Conservation (phyloP, 2,888 invertebrate genomes). For the Melinaea marsaeus region DNA sequence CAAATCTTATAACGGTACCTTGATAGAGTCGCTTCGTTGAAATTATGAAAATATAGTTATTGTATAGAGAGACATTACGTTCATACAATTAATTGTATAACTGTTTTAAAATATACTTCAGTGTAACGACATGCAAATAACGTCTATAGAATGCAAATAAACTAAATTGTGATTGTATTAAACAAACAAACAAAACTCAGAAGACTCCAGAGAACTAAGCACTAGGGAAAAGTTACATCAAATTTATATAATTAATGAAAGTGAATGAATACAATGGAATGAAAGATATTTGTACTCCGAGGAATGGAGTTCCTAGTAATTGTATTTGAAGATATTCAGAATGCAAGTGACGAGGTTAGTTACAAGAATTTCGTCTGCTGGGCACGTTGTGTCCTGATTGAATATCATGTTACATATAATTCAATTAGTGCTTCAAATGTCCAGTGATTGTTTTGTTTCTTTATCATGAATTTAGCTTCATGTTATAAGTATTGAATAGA, state of each 20-base stretch:
- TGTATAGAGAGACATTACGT: not conserved
- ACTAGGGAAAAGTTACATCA: not conserved
- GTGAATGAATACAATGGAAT: conserved; percentile 2
- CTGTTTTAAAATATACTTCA: not conserved
- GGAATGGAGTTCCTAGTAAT: conserved; percentile 4
- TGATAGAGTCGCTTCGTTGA: not conserved
- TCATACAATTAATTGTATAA: not conserved
- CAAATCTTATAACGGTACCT: not conserved
- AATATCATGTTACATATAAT: not conserved
- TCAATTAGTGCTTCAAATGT: not conserved
- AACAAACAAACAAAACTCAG: too few relatives aligned
- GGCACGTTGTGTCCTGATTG: conserved; percentile 5
- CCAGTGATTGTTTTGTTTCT: not conserved
- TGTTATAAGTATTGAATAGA: not conserved
- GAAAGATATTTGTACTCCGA: not conserved
- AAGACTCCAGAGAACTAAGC: too few relatives aligned
- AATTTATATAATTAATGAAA: conserved; percentile 5
- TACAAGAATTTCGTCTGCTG: conserved; percentile 1
- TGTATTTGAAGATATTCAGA: not conserved
- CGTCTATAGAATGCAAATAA: too few relatives aligned
- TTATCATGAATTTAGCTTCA: not conserved
- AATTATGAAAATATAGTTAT: not conserved
- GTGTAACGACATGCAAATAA: too few relatives aligned
- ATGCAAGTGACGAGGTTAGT: not conserved
- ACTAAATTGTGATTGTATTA: too few relatives aligned